Conservation (phyloP, 2,113 vertebrate species). For the Tricholaema leucomelas region DNA sequence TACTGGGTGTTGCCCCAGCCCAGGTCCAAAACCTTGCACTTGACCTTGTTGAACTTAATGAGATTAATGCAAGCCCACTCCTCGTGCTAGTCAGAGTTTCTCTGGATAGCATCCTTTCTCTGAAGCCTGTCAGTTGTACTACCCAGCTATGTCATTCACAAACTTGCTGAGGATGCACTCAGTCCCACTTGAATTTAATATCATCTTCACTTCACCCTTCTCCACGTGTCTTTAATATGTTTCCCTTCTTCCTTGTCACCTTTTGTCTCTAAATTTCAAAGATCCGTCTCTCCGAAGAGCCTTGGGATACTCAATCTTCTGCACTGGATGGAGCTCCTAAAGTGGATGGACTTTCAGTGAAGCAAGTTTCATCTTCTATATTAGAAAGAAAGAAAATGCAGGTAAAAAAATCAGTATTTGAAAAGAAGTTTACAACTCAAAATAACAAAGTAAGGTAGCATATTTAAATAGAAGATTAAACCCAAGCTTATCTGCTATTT, state of each 20-base stretch:
- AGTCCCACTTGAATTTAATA: background rate
- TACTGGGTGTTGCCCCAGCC: accelerated
- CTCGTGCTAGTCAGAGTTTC: background rate
- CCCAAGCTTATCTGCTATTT: background rate
- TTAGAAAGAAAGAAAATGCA: constrained; percentile 61
- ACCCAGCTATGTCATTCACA: background rate
- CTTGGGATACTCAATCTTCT: background rate
- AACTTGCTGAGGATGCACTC: background rate
- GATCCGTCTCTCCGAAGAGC: background rate
- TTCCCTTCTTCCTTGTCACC: background rate
- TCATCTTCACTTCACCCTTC: background rate
- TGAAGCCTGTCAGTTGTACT: background rate
- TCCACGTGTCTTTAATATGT: background rate
- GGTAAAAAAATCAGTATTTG: constrained; percentile 1
- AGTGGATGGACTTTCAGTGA: background rate
- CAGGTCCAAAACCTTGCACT: background rate
- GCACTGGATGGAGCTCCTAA: background rate
- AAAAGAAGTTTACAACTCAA: background rate
- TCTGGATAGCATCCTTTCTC: background rate
- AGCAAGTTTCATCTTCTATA: background rate
- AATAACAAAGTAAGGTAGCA: background rate
- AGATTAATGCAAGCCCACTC: background rate
- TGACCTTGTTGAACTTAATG: background rate
- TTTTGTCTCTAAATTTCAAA: constrained; percentile 36
- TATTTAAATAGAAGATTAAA: background rate